phyloP scores from a whole-genome alignment of 2,113 vertebrate species.

The Xiphophorus couchianus region DNA sequence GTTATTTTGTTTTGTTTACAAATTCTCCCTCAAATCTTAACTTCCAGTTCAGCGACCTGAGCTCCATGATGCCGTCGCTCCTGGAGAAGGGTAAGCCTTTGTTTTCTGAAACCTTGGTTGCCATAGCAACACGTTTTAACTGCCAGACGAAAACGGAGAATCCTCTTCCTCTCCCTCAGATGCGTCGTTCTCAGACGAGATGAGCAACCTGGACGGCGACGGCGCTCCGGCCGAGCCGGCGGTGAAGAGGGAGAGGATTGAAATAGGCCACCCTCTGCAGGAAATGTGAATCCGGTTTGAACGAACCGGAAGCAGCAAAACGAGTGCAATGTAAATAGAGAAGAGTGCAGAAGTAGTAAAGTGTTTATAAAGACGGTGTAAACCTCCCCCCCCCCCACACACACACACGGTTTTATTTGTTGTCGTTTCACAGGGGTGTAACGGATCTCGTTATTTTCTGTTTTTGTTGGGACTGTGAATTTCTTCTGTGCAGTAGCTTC shows the following conservation, averaged over 20 bases:
- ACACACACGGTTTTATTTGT: neutral
- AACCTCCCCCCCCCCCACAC: neutral
- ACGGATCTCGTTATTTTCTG: conserved; percentile 47
- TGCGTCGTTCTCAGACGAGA: conserved; percentile 84
- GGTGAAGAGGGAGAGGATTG: conserved; percentile 91
- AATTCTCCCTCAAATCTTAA: conserved; percentile 18
- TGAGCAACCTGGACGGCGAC: conserved; percentile 83
- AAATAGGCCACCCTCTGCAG: conserved; percentile 89
- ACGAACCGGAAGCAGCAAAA: neutral
- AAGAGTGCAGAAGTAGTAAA: conserved; percentile 37
- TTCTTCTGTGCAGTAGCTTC: conserved; percentile 66
- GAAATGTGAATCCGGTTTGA: conserved; percentile 81
- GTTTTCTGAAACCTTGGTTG: too few relatives aligned
- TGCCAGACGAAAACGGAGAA: too few relatives aligned
- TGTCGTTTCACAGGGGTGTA: conserved; percentile 37
- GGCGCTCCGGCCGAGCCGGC: conserved; percentile 82
- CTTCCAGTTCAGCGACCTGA: conserved; percentile 92
- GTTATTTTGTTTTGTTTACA: neutral
- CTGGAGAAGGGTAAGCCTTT: conserved; percentile 89
- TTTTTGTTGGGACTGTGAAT: conserved; percentile 75
- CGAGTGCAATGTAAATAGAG: conserved; percentile 65
- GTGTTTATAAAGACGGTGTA: neutral
- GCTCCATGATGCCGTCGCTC: conserved; percentile 88
- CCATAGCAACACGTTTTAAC: too few relatives aligned
- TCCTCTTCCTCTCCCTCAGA: conserved; percentile 47